These are phyloP conservation scores for Aviceda subcristata DNA, from an alignment of 2,113 vertebrate species.

Conservation along the genomic window DNA sequence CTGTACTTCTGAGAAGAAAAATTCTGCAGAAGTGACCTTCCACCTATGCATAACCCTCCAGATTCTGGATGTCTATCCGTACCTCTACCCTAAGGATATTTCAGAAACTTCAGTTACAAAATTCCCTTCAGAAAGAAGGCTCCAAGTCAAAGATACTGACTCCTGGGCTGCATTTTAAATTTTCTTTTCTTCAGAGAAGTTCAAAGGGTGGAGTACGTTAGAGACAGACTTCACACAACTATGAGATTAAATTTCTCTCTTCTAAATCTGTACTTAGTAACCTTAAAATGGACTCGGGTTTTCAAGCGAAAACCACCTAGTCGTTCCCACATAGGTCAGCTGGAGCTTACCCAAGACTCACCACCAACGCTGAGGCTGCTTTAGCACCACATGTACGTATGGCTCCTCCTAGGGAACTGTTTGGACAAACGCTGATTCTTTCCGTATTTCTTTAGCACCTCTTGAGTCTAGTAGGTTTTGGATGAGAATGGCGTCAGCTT, in stretches of 20 bases:
- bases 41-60: not conserved
- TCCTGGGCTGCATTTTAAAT: constrained; percentile 7
- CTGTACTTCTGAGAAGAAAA: not conserved
- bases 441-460: not conserved
- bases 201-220: not conserved
- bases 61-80: not conserved
- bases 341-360: not conserved
- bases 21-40: not conserved
- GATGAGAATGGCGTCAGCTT: not conserved
- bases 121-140: constrained; percentile 3
- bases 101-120: constrained; percentile 4
- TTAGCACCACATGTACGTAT: not conserved
- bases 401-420: not conserved
- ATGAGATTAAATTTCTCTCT: not conserved
- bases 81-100: not conserved
- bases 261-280: not conserved
- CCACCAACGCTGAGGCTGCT: not conserved
- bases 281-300: not conserved
- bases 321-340: not conserved
- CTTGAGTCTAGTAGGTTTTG: not conserved
- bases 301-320: not conserved
- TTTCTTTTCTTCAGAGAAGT: not conserved
- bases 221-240: not conserved
- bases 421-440: not conserved
- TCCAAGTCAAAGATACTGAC: not conserved